Conservation (phyloP, 2,797 vertebrate species). For the Spondyliosoma cantharus region DNA sequence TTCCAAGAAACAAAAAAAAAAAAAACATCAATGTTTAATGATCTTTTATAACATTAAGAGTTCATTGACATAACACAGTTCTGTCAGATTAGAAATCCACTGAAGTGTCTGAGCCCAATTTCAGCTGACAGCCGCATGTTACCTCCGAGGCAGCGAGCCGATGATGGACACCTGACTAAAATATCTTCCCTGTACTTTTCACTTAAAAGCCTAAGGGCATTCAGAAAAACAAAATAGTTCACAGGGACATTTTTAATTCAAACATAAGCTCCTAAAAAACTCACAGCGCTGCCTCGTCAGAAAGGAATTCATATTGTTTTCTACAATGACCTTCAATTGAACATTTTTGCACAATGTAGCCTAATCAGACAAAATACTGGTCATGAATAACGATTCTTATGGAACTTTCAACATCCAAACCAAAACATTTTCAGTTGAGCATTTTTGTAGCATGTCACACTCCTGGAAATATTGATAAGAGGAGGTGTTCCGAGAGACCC, state of each 20-base stretch:
- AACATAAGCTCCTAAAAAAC: neutral
- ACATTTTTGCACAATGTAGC: neutral
- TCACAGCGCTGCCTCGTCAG: neutral
- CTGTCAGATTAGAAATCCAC: neutral
- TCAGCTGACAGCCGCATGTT: slow-evolving; percentile 10
- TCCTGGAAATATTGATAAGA: slow-evolving; percentile 36
- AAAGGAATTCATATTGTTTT: neutral
- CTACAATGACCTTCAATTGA: neutral
- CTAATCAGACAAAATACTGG: neutral
- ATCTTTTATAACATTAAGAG: neutral
- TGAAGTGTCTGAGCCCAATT: slow-evolving; percentile 16
- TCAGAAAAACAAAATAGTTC: neutral
- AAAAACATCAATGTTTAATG: neutral
- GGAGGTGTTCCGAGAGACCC: slow-evolving; percentile 24
- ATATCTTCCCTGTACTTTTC: slow-evolving; percentile 8
- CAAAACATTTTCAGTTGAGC: neutral
- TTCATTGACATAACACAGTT: neutral
- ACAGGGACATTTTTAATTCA: neutral
- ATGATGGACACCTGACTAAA: slow-evolving; percentile 25
- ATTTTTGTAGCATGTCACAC: slow-evolving; percentile 29
- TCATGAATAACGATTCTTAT: slow-evolving; percentile 3
- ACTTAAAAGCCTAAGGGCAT: neutral
- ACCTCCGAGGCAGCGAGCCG: slow-evolving; percentile 22
- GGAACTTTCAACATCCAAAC: slow-evolving; percentile 13
- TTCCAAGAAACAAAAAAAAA: neutral